Base-by-base conservation (phyloP, 2,113 vertebrate genomes). In the Vulpes ferrilata region DNA sequence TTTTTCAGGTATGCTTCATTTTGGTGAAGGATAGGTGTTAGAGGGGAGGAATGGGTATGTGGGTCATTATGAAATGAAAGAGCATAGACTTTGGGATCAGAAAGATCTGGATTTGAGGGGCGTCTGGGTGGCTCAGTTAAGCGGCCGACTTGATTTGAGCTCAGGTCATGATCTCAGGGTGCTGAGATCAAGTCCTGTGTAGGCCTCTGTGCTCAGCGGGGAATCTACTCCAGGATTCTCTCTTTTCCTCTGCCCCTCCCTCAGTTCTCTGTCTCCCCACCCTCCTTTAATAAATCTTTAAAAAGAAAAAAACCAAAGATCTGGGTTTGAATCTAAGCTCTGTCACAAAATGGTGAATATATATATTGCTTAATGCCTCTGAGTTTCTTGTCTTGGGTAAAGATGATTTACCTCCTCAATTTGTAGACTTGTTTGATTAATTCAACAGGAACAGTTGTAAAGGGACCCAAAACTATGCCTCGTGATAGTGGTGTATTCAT, bases 381-480 rank as follows among this genome's bases (percentile, higher is more conserved):
- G 32, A 65, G 7, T 82, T 64, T 95, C 82, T 82, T 83, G 19
- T 51, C 62, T 55, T 80, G 65, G 20, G 48, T 35, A 69, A 1
- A 17, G 20, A 69, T 90, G 73, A 60, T 81, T 97, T 92, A 80
- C 22, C 22, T 51, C 51, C 51, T 81, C 78, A 80, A 74, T 92
- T 86, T 69, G 62, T 71, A 88, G 30, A 30, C 20, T 78, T 83
- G n/a, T n/a, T 95, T 25, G 6, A 13, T 87, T 67, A 79, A n/a
- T 87, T 90, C 27, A 81, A 23, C 20, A 71, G 67, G 74, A 69
- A 73, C 2, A 23, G 25, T 55, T 81, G n/a, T 55, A 32, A 82
- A 90, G 23, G n/a, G 48, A 69, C 38, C 11, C 32, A 25, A 76
- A 86, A 60, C 38, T 48, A 7, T 78, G 81, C 60, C n/a, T 62